phyloP scores from a whole-genome alignment of 2,797 vertebrate genomes.

The Lithobates sylvaticus region DNA sequence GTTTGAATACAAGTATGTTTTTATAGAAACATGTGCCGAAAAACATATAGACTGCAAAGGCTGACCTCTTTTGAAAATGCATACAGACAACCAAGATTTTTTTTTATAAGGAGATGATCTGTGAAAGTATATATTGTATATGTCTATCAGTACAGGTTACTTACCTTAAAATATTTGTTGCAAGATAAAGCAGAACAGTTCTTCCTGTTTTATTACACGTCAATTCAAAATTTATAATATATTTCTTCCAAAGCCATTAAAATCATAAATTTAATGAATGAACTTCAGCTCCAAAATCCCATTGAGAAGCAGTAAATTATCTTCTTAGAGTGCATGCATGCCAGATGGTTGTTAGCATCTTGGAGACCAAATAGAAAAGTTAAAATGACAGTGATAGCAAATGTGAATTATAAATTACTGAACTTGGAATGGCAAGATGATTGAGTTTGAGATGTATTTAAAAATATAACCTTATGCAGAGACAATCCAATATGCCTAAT shows the following conservation, averaged over 20 bases:
- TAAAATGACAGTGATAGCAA: slow-evolving; percentile 26
- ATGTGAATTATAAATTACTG: slow-evolving; percentile 16
- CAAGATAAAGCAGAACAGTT: too few relatives aligned
- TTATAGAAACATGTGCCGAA: too few relatives aligned
- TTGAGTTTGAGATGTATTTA: slow-evolving; percentile 9
- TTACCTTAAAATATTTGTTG: too few relatives aligned
- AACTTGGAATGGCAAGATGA: slow-evolving; percentile 6
- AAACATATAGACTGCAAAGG: too few relatives aligned
- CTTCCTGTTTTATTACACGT: neutral
- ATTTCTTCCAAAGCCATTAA: neutral
- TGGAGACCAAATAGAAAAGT: slow-evolving; percentile 26
- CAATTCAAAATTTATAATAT: neutral
- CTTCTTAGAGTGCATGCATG: neutral
- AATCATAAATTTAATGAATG: slow-evolving; percentile 8
- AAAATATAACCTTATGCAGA: neutral
- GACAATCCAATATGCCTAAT: neutral
- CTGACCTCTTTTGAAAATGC: too few relatives aligned
- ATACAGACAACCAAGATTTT: too few relatives aligned
- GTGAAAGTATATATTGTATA: too few relatives aligned
- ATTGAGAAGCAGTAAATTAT: neutral
- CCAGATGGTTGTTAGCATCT: slow-evolving; percentile 31
- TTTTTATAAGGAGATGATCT: too few relatives aligned
- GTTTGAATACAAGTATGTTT: too few relatives aligned
- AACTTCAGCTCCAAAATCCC: neutral
- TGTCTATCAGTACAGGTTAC: too few relatives aligned